Base-by-base conservation (phyloP, 2,113 vertebrate genomes). In the Okapia johnstoni region DNA sequence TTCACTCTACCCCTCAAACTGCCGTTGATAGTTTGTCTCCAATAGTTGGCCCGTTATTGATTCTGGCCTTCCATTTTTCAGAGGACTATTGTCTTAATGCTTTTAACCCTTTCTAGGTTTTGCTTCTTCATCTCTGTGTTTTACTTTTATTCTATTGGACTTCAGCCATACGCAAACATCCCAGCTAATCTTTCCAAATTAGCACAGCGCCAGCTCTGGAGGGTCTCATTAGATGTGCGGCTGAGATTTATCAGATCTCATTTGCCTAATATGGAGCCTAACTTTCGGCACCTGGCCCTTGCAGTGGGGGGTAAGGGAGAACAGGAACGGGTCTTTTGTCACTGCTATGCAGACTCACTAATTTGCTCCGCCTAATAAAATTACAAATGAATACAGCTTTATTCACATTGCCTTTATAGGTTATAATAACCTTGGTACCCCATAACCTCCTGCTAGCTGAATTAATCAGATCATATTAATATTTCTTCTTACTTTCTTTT, bases 201-300 rank as follows among this genome's bases (percentile, higher is more conserved):
- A 99, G 99, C 99, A 98, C 97, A 98, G 98, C 98, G 96, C 98
- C 97, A 98, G 98, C 98, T 99, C 98, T 97, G 96, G 97, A 99
- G 98, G 98, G 83, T 99, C 99, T 99, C 99, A 99, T 99, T 99
- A 99, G 99, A 98, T 98, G 99, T 99, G 96, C 98, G 98, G 98
- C 98, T 98, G 99, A 99, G 99, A 99, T 99, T 99, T 99, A 99
- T 99, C 99, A 99, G 99, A 98, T 98, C 99, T 99, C 99, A 99
- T 99, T 99, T 99, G 99, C 99, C 98, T 99, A 99, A 99, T 99
- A 99, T 99, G 98, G 98, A 99, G 98, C 99, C 99, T 99, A 99
- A 99, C 99, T 99, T 99, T 98, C 98, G 98, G 99, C 99, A 98
- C 99, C 99, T 99, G 98, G 99, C 98, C 99, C 98, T 98, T 99